phyloP scores from a whole-genome alignment of 2,888 invertebrate genomes.

The Xanthia togata region DNA sequence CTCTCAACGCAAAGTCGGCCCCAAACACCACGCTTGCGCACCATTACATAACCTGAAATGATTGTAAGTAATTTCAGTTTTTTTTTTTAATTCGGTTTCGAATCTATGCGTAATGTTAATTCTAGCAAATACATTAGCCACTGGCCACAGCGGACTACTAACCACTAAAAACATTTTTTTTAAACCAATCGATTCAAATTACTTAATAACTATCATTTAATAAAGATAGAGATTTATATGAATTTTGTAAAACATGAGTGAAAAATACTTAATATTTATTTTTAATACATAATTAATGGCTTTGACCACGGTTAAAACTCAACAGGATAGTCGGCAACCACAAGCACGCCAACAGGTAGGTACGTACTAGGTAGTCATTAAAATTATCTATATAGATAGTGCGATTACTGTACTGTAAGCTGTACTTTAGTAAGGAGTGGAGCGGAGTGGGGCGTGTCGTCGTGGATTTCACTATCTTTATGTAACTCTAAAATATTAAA shows the following conservation, averaged over 20 bases:
- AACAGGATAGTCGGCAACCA: background rate
- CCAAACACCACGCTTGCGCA: conserved; percentile 94
- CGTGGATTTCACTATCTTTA: too few relatives aligned
- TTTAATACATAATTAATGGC: background rate
- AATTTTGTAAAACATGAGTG: background rate
- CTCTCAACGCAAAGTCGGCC: conserved; percentile 94
- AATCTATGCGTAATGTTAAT: background rate
- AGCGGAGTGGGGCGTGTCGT: too few relatives aligned
- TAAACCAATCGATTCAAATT: background rate
- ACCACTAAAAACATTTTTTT: background rate
- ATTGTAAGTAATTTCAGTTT: background rate
- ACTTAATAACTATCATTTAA: background rate
- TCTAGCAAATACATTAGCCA: background rate
- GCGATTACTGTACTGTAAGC: too few relatives aligned
- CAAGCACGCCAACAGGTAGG: background rate
- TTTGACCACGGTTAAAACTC: background rate
- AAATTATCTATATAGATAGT: too few relatives aligned
- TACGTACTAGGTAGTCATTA: background rate
- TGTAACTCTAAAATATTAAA: background rate
- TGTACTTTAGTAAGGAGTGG: too few relatives aligned
- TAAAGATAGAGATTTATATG: background rate
- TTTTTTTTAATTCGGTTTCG: background rate
- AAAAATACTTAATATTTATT: background rate
- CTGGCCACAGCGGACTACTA: background rate
- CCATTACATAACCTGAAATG: conserved; percentile 92